Percentiles rank a stretch among this genome's conserved stretches.
Conservation (phyloP, 2,888 invertebrate genomes). For the Pyrgus malvae region DNA sequence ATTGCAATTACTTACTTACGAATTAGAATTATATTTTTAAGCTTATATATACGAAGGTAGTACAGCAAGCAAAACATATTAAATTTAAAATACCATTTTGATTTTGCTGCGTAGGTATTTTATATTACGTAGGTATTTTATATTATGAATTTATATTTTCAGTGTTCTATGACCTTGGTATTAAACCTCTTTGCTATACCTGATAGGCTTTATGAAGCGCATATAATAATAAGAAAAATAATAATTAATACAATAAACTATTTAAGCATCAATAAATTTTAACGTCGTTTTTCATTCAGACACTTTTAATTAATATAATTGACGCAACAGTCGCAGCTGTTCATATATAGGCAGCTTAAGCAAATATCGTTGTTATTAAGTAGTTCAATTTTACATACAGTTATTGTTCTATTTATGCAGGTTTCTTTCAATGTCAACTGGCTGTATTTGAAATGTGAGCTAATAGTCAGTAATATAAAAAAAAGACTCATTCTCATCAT, state of each 20-base stretch:
- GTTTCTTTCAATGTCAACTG: constrained; percentile 4
- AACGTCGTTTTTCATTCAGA: neutral
- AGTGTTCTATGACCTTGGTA: neutral
- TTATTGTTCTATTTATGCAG: constrained; percentile 10
- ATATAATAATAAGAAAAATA: neutral
- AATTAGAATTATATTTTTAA: too few relatives aligned
- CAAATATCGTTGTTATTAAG: neutral
- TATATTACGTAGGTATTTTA: too few relatives aligned
- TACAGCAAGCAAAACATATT: too few relatives aligned
- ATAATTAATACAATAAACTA: neutral
- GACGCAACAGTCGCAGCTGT: constrained; percentile 11
- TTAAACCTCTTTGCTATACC: too few relatives aligned
- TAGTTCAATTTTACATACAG: neutral
- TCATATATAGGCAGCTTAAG: neutral
- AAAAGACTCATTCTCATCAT: too few relatives aligned
- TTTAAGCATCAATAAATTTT: neutral
- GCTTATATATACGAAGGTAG: too few relatives aligned
- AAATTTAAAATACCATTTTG: too few relatives aligned
- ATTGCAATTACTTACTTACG: too few relatives aligned
- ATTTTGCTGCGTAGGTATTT: too few relatives aligned
- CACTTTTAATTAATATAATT: neutral
- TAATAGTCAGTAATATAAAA: too few relatives aligned
- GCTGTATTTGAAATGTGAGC: neutral
- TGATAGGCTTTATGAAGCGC: too few relatives aligned
- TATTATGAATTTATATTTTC: too few relatives aligned